Base-by-base conservation (phyloP, 2,888 invertebrate species). In the Dilophus febrilis region DNA sequence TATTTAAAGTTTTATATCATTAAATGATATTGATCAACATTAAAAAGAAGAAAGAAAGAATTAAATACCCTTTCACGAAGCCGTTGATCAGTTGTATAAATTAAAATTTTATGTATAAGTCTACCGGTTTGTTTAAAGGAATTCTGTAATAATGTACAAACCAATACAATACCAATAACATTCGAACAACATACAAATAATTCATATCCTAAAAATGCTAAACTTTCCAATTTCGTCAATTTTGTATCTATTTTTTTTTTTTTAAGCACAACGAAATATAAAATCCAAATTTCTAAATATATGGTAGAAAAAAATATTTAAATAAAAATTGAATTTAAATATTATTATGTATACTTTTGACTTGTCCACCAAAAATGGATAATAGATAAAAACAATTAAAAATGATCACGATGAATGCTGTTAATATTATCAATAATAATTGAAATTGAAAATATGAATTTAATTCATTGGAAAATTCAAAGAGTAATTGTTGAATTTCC, bases 401-500 rank as follows among this genome's bases (percentile, higher is more conserved):
- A 3, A 33, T 17, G 3, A 33, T 33, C 4, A 33, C 17, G 8
- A 33, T 33, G 14, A 33, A 33, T 16, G 12, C 33, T 5, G 33
- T 33, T 16, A 33, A 33, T 10, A 11, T 14, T 14, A 33, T 16
- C 13, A 33, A 4, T 10, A 33, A 17, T 11, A 33, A 10, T 33
- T 33, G 33, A 16, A 33, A 33, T 33, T 33, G 13, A 16, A 33
- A 33, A 33, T 17, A 33, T 33, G 11, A 13, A 33, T 33, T 33
- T 16, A 33, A 33, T 33, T 11, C 17, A 14, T 10, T 11, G 4
- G 33, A 16, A 33, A 33, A 33, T 33, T 33, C 33, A 17, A 14
- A 33, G 3, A 33, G 8, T 14, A 33, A 10, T 14, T 33, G 17
- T 17, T 33, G 33, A 13, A 33, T 33, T 33, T 33, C 33, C 33